These are phyloP conservation scores for Lycodopsis pacificus DNA, from an alignment of 2,797 vertebrate species.

Conservation along the genomic window DNA sequence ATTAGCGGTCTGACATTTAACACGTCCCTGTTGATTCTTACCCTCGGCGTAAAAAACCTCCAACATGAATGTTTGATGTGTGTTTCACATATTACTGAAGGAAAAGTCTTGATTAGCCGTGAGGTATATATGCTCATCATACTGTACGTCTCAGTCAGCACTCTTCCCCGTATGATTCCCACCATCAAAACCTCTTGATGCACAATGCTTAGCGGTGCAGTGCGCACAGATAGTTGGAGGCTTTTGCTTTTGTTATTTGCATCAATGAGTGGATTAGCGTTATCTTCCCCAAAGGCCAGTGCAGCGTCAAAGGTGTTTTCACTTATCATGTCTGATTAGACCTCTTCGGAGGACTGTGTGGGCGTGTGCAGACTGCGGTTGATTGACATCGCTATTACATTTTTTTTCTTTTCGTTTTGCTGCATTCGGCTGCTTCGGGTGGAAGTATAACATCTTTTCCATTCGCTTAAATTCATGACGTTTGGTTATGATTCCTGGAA, in stretches of 20 bases:
- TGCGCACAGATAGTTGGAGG: not conserved
- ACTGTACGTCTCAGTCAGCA: not conserved
- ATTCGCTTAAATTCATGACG: not conserved
- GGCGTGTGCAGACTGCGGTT: not conserved
- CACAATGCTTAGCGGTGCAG: not conserved
- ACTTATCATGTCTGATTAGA: constrained; percentile 8
- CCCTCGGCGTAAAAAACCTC: constrained; percentile 2
- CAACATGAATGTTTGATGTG: not conserved
- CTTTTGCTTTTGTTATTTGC: constrained; percentile 5
- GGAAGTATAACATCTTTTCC: not conserved
- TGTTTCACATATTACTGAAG: not conserved
- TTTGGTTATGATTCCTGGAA: not conserved
- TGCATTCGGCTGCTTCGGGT: not conserved
- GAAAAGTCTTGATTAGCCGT: not conserved
- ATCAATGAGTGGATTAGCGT: not conserved
- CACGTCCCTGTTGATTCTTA: constrained; percentile 12
- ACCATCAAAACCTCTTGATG: not conserved
- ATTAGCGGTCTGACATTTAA: constrained; percentile 51
- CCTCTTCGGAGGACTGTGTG: constrained; percentile 8
- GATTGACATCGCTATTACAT: not conserved
- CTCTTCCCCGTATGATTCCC: not conserved
- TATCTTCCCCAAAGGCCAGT: constrained; percentile 12
- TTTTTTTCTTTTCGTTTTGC: not conserved
- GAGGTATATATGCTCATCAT: not conserved
- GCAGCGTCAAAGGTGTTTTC: constrained; percentile 25